Evolutionary conservation across 2,888 invertebrate genomes (phyloP), one percentile per base, ranked within the genome.

Genomic region (Campoletis raptor): DNA sequence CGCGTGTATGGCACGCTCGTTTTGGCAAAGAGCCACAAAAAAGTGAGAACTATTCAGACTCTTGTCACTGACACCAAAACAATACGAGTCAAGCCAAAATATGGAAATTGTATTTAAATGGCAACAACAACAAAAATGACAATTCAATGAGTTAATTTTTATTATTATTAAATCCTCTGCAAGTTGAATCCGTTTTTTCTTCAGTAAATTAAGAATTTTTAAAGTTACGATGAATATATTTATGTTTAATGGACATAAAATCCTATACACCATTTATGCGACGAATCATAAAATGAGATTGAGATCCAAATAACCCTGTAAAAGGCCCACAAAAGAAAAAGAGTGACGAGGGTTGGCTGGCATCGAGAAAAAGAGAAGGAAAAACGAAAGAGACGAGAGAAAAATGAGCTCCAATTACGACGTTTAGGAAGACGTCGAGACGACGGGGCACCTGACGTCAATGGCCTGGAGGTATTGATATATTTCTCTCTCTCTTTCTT

Each of bases 341-440:
- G 77, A 48, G 57, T 69, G 82, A 76, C 69, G 76, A 70, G 76
- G 69, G 76, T 67, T 57, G n/a, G 66, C 48, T 77, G 42, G 12
- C 24, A 64, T 21, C 64, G 24, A 40, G 45, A 52, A 21, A 40
- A 40, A 42, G 72, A 72, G 52, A 81, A 2, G 42, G 48, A 30
- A 76, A 76, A 30, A 76, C 57, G 74, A 30, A 54, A 45, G 81
- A 21, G 72, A 81, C 36, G 66, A 69, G 30, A 70, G 77, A 72
- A 76, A 77, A 72, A 82, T 78, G 82, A 85, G 78, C 73, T 69
- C 78, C 83, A 85, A 82, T 85, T 83, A 78, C 85, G 66, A 67
- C 72, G 64, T 61, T 72, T 67, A 67, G 78, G 36, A 42, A 48
- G 30, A 83, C 24, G 48, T 83, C 69, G 21, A 61, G 48, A 77